Base-by-base conservation (phyloP, 2,888 invertebrate species). In the Diloba caeruleocephala region DNA sequence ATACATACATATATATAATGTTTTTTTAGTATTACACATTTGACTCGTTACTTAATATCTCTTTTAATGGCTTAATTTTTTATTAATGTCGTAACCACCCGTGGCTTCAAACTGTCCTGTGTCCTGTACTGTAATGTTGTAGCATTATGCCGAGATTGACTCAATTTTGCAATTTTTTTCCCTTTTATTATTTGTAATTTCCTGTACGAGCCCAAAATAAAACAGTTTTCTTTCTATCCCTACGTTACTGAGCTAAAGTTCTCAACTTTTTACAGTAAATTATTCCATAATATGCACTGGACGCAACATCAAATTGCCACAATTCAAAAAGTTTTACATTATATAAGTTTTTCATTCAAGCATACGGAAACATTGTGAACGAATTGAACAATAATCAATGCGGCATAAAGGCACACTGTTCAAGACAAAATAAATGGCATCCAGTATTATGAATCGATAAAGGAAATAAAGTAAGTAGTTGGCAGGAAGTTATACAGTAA, bases 401-500 rank as follows among this genome's bases (percentile, higher is more conserved):
- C 33, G 38, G 25, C 48, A 31, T 37, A 38, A 33, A 36, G 41
- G 36, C 45, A 39, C 51, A 50, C 51, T 32, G 63, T 63, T 60
- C 46, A 36, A 44, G 63, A 43, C 31, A 17, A 1, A 7, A 7
- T 7, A 4, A 21, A 21, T 7, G 46, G 46, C 44, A 46, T 48
- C 44, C 33, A 31, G 37, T 43, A 52, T 55, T 52, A 32, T 61
- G n/a, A 45, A 45, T 42, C 55, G 10, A 50, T 57, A 59, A 46
- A 60, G 53, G 58, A 65, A 69, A 53, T 37, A 32, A 65, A 61
- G 43, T 65, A 43, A 44, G 50, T 56, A 52, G 44, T 55, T 49
- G 26, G 21, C 56, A 42, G 70, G 66, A 69, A 66, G 44, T 56
- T 58, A 69, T 66, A 59, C 66, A 54, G 33, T 56, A 29, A 54